These are phyloP conservation scores for Thaleichthys pacificus DNA, from an alignment of 2,797 vertebrate species.

Conservation along the genomic window DNA sequence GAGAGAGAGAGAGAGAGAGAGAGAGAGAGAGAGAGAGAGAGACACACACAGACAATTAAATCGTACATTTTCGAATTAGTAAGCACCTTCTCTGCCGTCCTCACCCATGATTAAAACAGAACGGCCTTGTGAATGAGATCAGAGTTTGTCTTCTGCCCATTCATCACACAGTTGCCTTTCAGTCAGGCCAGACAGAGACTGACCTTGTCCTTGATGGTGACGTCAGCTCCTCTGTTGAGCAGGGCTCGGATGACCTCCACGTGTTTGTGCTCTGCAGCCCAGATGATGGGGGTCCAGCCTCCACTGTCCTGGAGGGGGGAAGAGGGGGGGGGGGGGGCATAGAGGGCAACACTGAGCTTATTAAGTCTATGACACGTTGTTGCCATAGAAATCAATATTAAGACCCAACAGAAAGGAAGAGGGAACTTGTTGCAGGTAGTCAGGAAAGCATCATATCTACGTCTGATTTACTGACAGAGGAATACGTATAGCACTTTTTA, in stretches of 20 bases:
- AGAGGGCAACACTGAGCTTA: too few relatives aligned
- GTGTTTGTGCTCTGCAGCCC: slow-evolving; percentile 93
- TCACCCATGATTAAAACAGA: too few relatives aligned
- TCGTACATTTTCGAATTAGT: background rate
- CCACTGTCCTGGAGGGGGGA: slow-evolving; percentile 80
- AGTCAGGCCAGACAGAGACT: slow-evolving; percentile 23
- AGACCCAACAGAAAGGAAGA: too few relatives aligned
- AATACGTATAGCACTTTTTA: background rate
- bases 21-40: background rate
- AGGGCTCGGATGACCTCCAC: slow-evolving; percentile 84
- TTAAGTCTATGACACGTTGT: too few relatives aligned
- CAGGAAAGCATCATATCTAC: too few relatives aligned
- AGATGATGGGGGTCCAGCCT: slow-evolving; percentile 94
- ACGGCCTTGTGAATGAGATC: too few relatives aligned
- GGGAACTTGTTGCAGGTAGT: too few relatives aligned
- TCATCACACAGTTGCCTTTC: background rate
- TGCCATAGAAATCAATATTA: too few relatives aligned
- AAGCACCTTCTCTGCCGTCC: too few relatives aligned
- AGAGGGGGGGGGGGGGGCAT: too few relatives aligned
- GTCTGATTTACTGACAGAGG: too few relatives aligned
- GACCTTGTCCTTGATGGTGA: slow-evolving; percentile 89
- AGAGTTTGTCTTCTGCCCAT: too few relatives aligned
- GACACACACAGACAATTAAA: background rate
- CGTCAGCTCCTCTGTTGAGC: slow-evolving; percentile 88
- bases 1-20: background rate